phyloP scores from a whole-genome alignment of 2,888 invertebrate genomes.

The Nysson spinosus region DNA sequence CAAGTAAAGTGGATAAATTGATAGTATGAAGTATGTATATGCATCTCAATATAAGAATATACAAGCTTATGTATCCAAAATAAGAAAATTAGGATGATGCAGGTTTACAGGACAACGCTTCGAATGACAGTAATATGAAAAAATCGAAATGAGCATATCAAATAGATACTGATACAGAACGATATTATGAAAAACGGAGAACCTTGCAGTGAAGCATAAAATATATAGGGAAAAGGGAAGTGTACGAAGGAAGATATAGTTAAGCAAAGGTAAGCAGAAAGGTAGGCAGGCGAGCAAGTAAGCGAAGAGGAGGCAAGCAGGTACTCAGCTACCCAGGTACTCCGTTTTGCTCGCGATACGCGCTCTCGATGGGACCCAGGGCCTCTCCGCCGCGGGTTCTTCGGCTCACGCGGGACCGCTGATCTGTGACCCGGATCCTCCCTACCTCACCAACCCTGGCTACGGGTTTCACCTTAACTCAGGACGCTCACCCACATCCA shows the following conservation, averaged over 20 bases:
- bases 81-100: slow-evolving; percentile 2
- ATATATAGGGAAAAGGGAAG: slow-evolving; percentile 11
- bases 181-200: slow-evolving; percentile 27
- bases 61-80: no score
- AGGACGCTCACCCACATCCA: slow-evolving; percentile 57
- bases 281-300: slow-evolving; percentile 33
- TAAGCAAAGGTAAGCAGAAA: slow-evolving; percentile 12
- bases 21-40: not conserved
- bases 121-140: no score
- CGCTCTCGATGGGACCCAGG: slow-evolving; percentile 74
- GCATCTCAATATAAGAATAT: no score
- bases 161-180: no score
- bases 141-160: no score
- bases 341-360: slow-evolving; percentile 74
- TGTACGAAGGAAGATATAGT: slow-evolving; percentile 5
- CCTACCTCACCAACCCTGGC: slow-evolving; percentile 71
- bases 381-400: slow-evolving; percentile 61
- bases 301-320: slow-evolving; percentile 27
- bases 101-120: no score
- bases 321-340: slow-evolving; percentile 58
- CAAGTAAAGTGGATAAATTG: slow-evolving; percentile 2
- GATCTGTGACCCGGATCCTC: slow-evolving; percentile 78
- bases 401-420: slow-evolving; percentile 73
- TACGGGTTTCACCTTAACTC: slow-evolving; percentile 66
- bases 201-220: slow-evolving; percentile 20